Evolutionary conservation across 1,140 invertebrate genomes (phyloP).

Genomic region (Pseudomyrmex sp.): DNA sequence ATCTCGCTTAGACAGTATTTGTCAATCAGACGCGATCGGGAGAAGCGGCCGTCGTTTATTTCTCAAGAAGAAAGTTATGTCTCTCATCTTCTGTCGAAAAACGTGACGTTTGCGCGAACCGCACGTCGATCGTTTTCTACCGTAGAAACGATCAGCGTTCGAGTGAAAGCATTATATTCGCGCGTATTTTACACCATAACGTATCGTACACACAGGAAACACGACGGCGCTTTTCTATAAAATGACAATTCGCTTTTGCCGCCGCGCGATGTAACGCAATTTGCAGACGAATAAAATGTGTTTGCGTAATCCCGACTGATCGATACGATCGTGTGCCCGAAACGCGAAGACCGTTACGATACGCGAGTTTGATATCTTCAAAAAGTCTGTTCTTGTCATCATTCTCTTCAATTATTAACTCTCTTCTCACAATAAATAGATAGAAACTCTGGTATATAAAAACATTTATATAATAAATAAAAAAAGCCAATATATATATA

Average conservation of each 20-base stretch:
- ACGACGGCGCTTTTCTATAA: background rate
- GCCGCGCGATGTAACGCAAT: conserved; percentile 29
- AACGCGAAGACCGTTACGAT: background rate
- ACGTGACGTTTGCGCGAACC: conserved; percentile 49
- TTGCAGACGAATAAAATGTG: conserved; percentile 6
- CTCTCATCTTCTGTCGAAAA: conserved; percentile 40
- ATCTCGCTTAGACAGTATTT: conserved; percentile 41
- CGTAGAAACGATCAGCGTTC: conserved; percentile 46
- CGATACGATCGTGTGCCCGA: no score
- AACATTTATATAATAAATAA: no score
- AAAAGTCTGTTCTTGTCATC: no score
- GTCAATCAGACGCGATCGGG: conserved; percentile 41
- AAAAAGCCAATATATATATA: no score
- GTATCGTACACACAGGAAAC: conserved; percentile 16
- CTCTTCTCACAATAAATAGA: background rate
- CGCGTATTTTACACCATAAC: conserved; percentile 39
- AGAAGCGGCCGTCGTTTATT: conserved; percentile 22
- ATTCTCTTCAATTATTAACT: background rate
- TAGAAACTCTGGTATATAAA: no score
- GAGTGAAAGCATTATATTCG: conserved; percentile 62
- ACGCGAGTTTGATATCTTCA: no score
- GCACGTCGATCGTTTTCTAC: conserved; percentile 30
- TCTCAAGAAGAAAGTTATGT: conserved; percentile 62
- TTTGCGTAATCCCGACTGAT: conserved; percentile 13
- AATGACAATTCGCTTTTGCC: conserved; percentile 13